These are phyloP conservation scores for Aurelia sp. DNA, from an alignment of 30 jellyfish, hydroid and myxozoan genomes.

Conservation along the genomic window DNA sequence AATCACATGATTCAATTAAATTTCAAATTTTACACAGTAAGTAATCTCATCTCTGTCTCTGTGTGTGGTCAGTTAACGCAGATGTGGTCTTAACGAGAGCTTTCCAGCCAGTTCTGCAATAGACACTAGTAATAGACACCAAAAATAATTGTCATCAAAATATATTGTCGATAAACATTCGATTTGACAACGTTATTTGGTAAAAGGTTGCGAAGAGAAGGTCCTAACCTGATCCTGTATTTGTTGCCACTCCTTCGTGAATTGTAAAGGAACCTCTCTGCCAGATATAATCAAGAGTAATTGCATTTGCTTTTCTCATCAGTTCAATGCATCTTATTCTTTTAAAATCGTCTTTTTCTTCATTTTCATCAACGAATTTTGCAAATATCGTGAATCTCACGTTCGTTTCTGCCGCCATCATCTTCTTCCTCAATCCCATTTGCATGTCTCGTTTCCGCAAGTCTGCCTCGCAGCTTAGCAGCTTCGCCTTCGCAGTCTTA, in stretches of 20 bases:
- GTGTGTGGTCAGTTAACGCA: too few relatives aligned
- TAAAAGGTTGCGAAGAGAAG: neutral
- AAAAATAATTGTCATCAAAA: too few relatives aligned
- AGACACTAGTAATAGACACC: too few relatives aligned
- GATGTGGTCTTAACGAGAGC: too few relatives aligned
- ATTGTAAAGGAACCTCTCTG: slow-evolving; percentile 32
- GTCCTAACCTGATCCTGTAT: neutral
- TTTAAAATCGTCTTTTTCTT: neutral
- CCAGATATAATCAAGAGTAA: slow-evolving; percentile 51
- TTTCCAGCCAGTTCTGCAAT: too few relatives aligned
- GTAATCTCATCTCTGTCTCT: too few relatives aligned
- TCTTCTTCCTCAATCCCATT: neutral
- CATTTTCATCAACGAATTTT: neutral
- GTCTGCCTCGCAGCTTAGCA: neutral
- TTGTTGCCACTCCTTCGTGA: neutral
- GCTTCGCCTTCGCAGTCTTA: too few relatives aligned
- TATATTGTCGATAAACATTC: too few relatives aligned
- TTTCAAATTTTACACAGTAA: too few relatives aligned
- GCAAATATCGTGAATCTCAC: neutral
- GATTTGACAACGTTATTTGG: neutral
- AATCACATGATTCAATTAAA: too few relatives aligned
- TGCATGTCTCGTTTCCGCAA: neutral
- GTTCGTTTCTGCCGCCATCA: slow-evolving; percentile 36
- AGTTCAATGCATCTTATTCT: neutral
- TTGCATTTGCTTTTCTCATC: slow-evolving; percentile 8